Base-by-base conservation (phyloP, 2,888 invertebrate genomes). In the Dermolepida albohirtum region DNA sequence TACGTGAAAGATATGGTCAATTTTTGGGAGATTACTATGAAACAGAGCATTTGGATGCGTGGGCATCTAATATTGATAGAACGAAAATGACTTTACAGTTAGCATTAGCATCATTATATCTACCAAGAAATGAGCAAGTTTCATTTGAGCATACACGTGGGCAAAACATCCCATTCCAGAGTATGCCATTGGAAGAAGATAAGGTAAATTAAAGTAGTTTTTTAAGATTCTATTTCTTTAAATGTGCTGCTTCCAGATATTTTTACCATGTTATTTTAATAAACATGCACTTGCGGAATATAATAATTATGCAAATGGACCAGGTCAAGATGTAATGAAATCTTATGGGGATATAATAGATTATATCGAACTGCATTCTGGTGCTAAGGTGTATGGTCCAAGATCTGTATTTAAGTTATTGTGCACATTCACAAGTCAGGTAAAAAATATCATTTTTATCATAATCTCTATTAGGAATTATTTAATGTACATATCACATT, bases 371-470 rank as follows among this genome's bases (percentile, higher is more conserved):
- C 14, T 51, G 40, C 12, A 79, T 51, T 74, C 78, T 27, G 79
- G 79, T 4, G 75, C 73, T 62, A 68, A 71, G 1, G 76, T 80
- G 14, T 72, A 71, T 29, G 77, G 68, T 41, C 64, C 79, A 5
- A 43, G 39, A n/a, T 77, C 79, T 64, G 75, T 76, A 14, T 80
- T 82, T 63, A 69, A 74, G 29, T 69, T 82, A 5, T 81, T 78
- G 68, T 81, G 81, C 72, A 80, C 80, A 2, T 68, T 85, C 0
- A 43, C 40, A 16, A 59, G 22, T 43, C 59, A 59, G 41, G 59
- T 51, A 51, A 34, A 7, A 8, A 34, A 34, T 34, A 22, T n/a
- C n/a, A n/a, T 22, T 22, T 22, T 22, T 4, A 22, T n/a, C n/a
- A n/a, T n/a, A n/a, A n/a, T 22, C 4, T 22, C 22, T 22, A 1